Evolutionary conservation across 2,888 invertebrate genomes (phyloP).

Genomic region (Lordiphosa fenestrarum): DNA sequence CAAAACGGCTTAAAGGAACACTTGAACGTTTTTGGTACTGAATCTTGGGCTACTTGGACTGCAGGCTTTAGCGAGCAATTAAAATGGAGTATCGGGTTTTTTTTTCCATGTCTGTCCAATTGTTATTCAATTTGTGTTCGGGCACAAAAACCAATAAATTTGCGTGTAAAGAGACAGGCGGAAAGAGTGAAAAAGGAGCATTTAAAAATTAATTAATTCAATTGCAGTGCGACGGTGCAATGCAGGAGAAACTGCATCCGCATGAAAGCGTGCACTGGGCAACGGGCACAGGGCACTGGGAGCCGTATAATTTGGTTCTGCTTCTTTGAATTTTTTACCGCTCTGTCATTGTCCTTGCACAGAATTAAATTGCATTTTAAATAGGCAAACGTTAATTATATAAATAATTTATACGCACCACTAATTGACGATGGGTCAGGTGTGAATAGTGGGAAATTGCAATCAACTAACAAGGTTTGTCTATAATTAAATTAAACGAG

Average conservation of each 20-base stretch:
- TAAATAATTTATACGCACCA: constrained; percentile 32
- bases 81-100: constrained; percentile 18
- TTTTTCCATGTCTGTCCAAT: constrained; percentile 31
- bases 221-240: constrained; percentile 47
- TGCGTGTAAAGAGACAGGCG: constrained; percentile 40
- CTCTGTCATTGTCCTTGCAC: constrained; percentile 35
- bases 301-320: constrained; percentile 42
- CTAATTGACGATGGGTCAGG: constrained; percentile 25
- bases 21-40: not conserved
- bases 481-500: constrained; percentile 5
- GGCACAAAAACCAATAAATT: constrained; percentile 55
- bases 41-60: constrained; percentile 8
- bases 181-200: constrained; percentile 39
- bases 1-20: not conserved
- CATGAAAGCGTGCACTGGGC: constrained; percentile 16
- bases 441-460: constrained; percentile 11
- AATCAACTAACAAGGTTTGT: not conserved
- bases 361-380: constrained; percentile 42
- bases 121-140: constrained; percentile 40
- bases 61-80: constrained; percentile 12
- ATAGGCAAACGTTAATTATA: constrained; percentile 34
- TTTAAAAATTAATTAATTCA: constrained; percentile 66
- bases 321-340: constrained; percentile 25
- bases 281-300: not conserved
- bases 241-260: constrained; percentile 11